Evolutionary conservation across 2,888 invertebrate species (phyloP).

Genomic region (Andrena marginata): DNA sequence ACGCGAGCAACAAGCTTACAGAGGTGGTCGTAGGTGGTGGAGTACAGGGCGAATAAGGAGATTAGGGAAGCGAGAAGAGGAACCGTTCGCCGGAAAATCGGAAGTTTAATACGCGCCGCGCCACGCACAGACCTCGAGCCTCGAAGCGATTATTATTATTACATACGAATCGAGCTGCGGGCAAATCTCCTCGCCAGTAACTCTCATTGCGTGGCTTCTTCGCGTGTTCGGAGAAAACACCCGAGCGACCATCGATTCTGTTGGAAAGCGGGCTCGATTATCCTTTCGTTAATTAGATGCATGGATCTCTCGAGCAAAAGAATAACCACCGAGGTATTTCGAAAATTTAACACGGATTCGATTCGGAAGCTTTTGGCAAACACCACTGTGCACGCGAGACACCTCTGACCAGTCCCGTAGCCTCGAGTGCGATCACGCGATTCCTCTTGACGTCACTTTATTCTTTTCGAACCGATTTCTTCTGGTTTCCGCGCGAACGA

Average conservation of each 20-base stretch:
- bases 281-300: not conserved
- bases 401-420: slow-evolving; percentile 51
- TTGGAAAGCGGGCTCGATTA: not conserved
- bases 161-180: slow-evolving; percentile 25
- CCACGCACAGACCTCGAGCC: slow-evolving; percentile 14
- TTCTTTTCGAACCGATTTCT: slow-evolving; percentile 43
- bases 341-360: not conserved
- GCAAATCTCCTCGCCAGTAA: slow-evolving; percentile 45
- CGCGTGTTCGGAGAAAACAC: not conserved
- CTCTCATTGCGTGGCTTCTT: slow-evolving; percentile 45
- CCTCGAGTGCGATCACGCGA: slow-evolving; percentile 59
- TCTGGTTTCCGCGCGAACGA: slow-evolving; percentile 15
- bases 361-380: slow-evolving; percentile 16
- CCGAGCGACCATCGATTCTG: not conserved
- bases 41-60: not conserved
- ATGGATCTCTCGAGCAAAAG: too few species aligned
- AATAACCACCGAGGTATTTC: too few species aligned
- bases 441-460: slow-evolving; percentile 49
- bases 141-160: slow-evolving; percentile 44
- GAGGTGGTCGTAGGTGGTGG: not conserved
- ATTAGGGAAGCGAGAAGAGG: not conserved
- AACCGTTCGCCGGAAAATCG: slow-evolving; percentile 22
- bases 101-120: slow-evolving; percentile 39
- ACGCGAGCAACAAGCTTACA: not conserved
- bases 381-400: slow-evolving; percentile 49